These are phyloP conservation scores for Erebia ligea DNA, from an alignment of 2,888 invertebrate genomes.

Conservation along the genomic window DNA sequence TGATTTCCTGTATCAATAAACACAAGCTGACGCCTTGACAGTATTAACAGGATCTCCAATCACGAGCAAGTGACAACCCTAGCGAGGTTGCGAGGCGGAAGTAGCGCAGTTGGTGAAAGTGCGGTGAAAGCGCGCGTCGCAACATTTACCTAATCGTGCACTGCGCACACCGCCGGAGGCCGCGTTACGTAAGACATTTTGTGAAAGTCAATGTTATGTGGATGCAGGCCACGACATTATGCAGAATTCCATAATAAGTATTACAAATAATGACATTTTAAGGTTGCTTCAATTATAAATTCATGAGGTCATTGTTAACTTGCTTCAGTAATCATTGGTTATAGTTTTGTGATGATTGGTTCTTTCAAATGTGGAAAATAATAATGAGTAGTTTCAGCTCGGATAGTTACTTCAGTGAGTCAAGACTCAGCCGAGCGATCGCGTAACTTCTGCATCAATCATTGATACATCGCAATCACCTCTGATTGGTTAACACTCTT, in stretches of 20 bases:
- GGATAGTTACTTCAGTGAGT: no score
- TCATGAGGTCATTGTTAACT: not conserved
- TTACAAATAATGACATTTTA: not conserved
- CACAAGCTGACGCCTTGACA: no score
- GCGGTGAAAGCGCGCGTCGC: slow-evolving; percentile 73
- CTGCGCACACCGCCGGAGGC: slow-evolving; percentile 32
- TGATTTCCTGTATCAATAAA: no score
- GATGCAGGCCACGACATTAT: slow-evolving; percentile 55
- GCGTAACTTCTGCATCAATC: no score
- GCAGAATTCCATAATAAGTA: slow-evolving; percentile 12
- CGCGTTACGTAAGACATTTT: slow-evolving; percentile 59
- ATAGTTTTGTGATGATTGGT: no score
- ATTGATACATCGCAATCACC: no score
- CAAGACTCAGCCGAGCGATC: no score
- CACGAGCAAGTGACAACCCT: slow-evolving; percentile 1
- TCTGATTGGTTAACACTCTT: no score
- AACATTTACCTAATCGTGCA: slow-evolving; percentile 73
- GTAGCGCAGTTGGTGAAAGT: slow-evolving; percentile 71
- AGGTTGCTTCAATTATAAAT: not conserved
- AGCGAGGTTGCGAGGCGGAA: slow-evolving; percentile 64
- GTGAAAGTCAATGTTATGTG: slow-evolving; percentile 81
- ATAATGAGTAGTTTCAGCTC: no score
- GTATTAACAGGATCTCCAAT: no score
- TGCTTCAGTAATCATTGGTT: not conserved
- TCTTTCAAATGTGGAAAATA: no score